Conservation (phyloP, 1,140 invertebrate genomes). For the Cepaea nemoralis region DNA sequence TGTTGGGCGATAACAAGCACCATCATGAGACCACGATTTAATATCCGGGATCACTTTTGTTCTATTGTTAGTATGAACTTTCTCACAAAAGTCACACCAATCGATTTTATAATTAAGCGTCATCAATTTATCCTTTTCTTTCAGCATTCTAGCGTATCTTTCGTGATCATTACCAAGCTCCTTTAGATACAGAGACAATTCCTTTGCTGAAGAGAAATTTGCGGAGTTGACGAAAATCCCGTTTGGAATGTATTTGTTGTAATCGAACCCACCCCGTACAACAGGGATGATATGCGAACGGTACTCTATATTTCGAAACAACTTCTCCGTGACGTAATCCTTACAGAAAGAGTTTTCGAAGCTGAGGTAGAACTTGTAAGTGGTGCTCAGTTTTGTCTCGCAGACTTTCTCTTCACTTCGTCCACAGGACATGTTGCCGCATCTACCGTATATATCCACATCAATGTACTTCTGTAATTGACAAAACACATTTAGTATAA, state of each 20-base stretch:
- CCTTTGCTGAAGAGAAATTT: conserved; percentile 87
- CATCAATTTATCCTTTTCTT: conserved; percentile 25
- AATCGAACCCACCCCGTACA: conserved; percentile 72
- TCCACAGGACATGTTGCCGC: background rate
- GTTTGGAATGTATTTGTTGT: conserved; percentile 67
- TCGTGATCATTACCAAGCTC: conserved; percentile 63
- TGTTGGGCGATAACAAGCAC: background rate
- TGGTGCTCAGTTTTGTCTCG: conserved; percentile 75
- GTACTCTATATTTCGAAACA: conserved; percentile 66
- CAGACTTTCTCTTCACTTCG: background rate
- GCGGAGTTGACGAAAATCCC: conserved; percentile 92
- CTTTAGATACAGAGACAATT: conserved; percentile 86
- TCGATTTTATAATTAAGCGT: background rate
- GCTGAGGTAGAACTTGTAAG: conserved; percentile 96
- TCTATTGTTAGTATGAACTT: background rate
- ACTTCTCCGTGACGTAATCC: conserved; percentile 72
- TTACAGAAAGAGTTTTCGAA: conserved; percentile 76
- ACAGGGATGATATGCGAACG: conserved; percentile 40
- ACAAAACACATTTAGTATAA: too few species aligned
- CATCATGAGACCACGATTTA: background rate
- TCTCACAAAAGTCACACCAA: conserved; percentile 15
- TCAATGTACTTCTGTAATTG: conserved; percentile 13
- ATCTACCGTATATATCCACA: conserved; percentile 20
- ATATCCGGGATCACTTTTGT: conserved; percentile 11
- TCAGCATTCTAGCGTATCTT: conserved; percentile 31